Base-by-base conservation (phyloP, 2,888 invertebrate species). In the Diadromus collaris region DNA sequence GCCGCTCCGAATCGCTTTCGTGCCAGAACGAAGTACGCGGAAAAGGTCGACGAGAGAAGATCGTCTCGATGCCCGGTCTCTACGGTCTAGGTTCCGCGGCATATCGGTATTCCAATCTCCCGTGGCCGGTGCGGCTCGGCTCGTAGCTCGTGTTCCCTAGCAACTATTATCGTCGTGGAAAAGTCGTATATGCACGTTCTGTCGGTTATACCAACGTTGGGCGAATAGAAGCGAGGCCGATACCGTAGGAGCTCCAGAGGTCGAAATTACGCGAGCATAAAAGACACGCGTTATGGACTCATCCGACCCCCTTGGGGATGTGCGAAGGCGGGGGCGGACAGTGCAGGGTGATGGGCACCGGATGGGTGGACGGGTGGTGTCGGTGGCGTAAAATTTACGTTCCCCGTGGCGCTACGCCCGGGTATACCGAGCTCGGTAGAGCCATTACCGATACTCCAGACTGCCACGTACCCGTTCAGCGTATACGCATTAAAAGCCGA, bases 261-360 rank as follows among this genome's bases (percentile, higher is more conserved):
- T 78, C 24, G 64, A 58, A 73, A 78, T 78, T 73, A 78, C 68
- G 61, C 63, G 78, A 64, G 78, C 69, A 78, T 78, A 78, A 69
- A 78, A 73, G 78, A 63, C 72, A 69, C 72, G 73, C 72, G 78
- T 73, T 78, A 69, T 69, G 64, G 38, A 68, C 60, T 69, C 68
- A 56, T 29, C 51, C 48, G 51, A 16, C 27, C 56, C 69, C 73
- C 64, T 58, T 56, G 68, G 68, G 73, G 56, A 56, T 72, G 61
- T 63, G 46, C 34, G 46, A 41, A 29, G 27, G 61, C 61, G 61
- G 51, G 41, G 44, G 44, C 56, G 73, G 56, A 48, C 73, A 58
- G 44, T 56, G 24, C 61, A 38, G 68, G 68, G 54, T 77, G 77
- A 77, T 63, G 77, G 63, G 27, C 64, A 68, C 77, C 34, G 54